Base-by-base conservation (phyloP, 2,888 invertebrate species). In the Pedicia rivosa region DNA sequence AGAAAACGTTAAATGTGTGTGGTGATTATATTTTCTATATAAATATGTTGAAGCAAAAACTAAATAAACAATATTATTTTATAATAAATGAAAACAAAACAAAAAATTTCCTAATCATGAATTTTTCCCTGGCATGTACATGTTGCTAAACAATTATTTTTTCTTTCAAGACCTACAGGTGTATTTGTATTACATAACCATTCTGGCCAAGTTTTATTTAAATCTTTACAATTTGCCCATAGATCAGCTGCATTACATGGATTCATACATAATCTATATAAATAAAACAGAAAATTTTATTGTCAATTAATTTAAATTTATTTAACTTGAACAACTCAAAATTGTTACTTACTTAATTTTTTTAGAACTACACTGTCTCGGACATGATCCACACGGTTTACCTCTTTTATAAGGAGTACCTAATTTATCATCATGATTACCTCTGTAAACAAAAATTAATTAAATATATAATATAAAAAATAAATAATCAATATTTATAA, bases 161-260 rank as follows among this genome's bases (percentile, higher is more conserved):
- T 57, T 32, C 66, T 53, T 38, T 72, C 54, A 35, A 69, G 61
- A 5, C 67, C 65, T 42, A 70, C 64, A 12, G 58, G 52, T 5
- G 68, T 66, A 30, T 59, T 55, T 34, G 65, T 65, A 33, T 64
- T 57, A 50, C 76, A 76, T 7, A 76, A 56, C 75, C 75, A 77
- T 25, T 56, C 59, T 31, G 63, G 67, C 65, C 70, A 71, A 31
- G 64, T 64, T 10, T 47, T 38, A 43, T 70, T 57, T 16, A 83
- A 61, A 37, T 77, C 70, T 14, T 59, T 62, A 55, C 84, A 84
- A 58, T 84, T 83, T 36, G 73, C 70, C 72, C 73, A 83, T 25
- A 67, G 59, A 55, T 82, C 79, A 27, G 72, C 72, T 42, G 67
- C 66, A 25, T 67, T 65, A 50, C 84, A 84, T 1, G 71, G 52